Conservation (phyloP, 2,797 vertebrate genomes). For the Microctenopoma steveboyesi region DNA sequence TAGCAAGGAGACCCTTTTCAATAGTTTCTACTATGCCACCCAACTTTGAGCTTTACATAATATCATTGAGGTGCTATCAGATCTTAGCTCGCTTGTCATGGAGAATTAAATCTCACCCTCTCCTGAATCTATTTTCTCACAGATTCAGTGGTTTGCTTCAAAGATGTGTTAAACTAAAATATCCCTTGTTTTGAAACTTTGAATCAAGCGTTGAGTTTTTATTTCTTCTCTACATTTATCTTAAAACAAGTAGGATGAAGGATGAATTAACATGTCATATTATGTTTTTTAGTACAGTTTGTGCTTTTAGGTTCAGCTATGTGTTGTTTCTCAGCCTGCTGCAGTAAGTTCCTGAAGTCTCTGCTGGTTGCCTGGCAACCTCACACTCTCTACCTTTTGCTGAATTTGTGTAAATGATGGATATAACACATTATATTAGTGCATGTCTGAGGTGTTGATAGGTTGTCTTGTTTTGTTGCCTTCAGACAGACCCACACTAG, state of each 20-base stretch:
- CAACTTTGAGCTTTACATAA: conserved; percentile 27
- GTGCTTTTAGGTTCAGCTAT: background rate
- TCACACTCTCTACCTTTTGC: background rate
- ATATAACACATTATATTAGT: background rate
- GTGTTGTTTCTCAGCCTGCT: background rate
- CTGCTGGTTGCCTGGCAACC: too few species aligned
- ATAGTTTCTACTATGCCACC: conserved; percentile 32
- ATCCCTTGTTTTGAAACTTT: conserved; percentile 19
- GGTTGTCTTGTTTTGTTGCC: background rate
- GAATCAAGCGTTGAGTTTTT: background rate
- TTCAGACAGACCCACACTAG: background rate
- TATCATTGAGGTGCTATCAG: conserved; percentile 41
- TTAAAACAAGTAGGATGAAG: background rate
- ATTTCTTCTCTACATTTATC: background rate
- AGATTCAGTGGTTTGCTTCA: conserved; percentile 23
- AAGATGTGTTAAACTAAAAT: conserved; percentile 18
- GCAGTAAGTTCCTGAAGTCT: background rate
- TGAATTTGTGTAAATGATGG: background rate
- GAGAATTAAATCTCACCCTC: conserved; percentile 27
- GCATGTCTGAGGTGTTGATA: background rate
- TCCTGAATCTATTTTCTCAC: conserved; percentile 31
- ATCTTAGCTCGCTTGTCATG: conserved; percentile 31
- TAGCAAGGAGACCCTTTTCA: conserved; percentile 48
- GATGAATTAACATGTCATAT: too few species aligned
- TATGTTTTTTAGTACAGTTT: background rate